Evolutionary conservation across 1,140 invertebrate genomes (phyloP).

Genomic region (Mizuhopecten yessoensis): DNA sequence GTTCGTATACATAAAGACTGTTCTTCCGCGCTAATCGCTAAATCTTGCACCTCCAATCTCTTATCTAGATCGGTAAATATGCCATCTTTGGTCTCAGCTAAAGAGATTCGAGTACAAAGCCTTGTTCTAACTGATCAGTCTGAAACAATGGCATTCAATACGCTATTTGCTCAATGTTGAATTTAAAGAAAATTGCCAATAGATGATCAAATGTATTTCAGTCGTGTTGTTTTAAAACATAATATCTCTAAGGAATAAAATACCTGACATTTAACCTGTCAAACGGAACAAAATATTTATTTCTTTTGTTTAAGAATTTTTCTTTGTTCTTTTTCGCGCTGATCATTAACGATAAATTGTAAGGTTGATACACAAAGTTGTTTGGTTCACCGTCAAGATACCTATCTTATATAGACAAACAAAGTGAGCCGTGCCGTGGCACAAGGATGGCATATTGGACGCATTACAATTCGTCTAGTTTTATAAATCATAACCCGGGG

Average conservation of each 20-base stretch:
- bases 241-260: constrained; percentile 2
- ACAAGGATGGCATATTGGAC: neutral
- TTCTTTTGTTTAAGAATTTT: neutral
- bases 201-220: neutral
- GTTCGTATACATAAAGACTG: constrained; percentile 1
- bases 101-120: constrained; percentile 6
- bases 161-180: constrained; percentile 18
- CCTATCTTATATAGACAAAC: neutral
- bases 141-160: neutral
- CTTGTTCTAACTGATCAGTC: neutral
- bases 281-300: constrained; percentile 20
- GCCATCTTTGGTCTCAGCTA: constrained; percentile 7
- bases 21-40: constrained; percentile 45
- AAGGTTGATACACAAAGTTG: constrained; percentile 4
- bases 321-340: neutral
- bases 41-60: constrained; percentile 51
- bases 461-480: neutral
- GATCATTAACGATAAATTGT: neutral
- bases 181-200: constrained; percentile 12
- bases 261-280: neutral
- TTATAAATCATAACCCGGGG: constrained; percentile 15
- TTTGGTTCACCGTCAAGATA: neutral
- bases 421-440: neutral
- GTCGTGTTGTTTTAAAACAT: constrained; percentile 14
- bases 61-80: constrained; percentile 34